phyloP scores from a whole-genome alignment of 1,140 invertebrate species.

The Aphidius ervi region DNA sequence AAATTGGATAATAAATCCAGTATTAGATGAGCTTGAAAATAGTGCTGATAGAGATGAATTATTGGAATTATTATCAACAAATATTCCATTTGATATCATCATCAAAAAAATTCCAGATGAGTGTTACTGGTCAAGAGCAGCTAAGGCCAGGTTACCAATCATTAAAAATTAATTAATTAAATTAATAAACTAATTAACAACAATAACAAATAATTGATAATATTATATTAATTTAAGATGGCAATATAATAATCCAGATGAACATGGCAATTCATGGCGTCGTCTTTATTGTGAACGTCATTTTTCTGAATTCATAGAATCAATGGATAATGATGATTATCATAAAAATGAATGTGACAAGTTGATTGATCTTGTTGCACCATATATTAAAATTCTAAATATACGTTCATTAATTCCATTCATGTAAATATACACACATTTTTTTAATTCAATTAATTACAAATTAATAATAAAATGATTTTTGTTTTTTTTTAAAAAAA shows the following conservation, averaged over 20 bases:
- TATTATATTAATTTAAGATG: slow-evolving; percentile 30
- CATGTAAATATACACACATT: slow-evolving; percentile 32
- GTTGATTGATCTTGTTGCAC: slow-evolving; percentile 30
- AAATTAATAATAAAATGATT: not conserved
- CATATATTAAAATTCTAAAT: slow-evolving; percentile 34
- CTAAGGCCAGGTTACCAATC: slow-evolving; percentile 40
- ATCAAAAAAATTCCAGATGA: slow-evolving; percentile 39
- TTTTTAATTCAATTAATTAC: not conserved
- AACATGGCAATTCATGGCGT: slow-evolving; percentile 44
- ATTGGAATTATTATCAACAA: slow-evolving; percentile 42
- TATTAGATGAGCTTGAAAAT: slow-evolving; percentile 40
- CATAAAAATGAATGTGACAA: slow-evolving; percentile 32
- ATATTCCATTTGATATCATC: slow-evolving; percentile 42
- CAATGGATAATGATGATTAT: slow-evolving; percentile 29
- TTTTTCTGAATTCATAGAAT: slow-evolving; percentile 45
- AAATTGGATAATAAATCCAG: slow-evolving; percentile 35
- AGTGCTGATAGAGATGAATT: slow-evolving; percentile 36
- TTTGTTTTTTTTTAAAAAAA: slow-evolving; percentile 12
- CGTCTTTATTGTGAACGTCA: slow-evolving; percentile 46
- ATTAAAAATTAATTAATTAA: too few species aligned
- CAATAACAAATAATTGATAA: too few species aligned
- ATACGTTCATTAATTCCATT: slow-evolving; percentile 37
- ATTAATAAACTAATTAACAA: not conserved
- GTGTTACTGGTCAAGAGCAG: slow-evolving; percentile 45
- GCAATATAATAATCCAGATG: slow-evolving; percentile 35